These are phyloP conservation scores for Orchestia grillus DNA, from an alignment of 1,140 invertebrate species.

Conservation along the genomic window DNA sequence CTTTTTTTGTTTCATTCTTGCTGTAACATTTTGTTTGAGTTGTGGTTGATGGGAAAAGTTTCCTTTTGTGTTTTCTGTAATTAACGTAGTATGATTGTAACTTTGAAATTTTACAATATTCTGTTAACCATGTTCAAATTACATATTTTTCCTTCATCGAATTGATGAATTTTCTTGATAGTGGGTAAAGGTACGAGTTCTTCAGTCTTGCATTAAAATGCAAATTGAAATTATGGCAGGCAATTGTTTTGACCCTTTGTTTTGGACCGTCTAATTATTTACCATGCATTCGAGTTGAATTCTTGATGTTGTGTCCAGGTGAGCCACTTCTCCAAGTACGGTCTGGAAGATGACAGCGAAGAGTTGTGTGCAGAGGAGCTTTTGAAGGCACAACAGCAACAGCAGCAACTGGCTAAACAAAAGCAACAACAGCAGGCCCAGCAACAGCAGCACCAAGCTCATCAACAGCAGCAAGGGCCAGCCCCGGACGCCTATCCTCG, in stretches of 20 bases:
- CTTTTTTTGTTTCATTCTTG: background rate
- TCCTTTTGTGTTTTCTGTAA: background rate
- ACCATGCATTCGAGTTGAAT: background rate
- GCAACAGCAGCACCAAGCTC: constrained; percentile 24
- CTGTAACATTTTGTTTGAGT: background rate
- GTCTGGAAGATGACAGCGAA: constrained; percentile 90
- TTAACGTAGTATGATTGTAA: background rate
- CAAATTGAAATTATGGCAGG: background rate
- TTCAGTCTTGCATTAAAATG: background rate
- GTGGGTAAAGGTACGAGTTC: background rate
- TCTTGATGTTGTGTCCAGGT: constrained; percentile 75
- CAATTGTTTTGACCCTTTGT: background rate
- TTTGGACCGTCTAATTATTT: background rate
- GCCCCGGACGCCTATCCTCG: constrained; percentile 44
- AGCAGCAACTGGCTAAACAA: constrained; percentile 17
- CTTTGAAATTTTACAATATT: background rate
- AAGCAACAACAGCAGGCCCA: background rate
- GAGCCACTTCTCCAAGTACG: constrained; percentile 97
- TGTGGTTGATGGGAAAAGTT: too few relatives aligned
- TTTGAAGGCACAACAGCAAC: constrained; percentile 20
- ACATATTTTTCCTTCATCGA: background rate
- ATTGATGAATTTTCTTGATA: background rate
- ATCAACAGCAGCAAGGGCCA: background rate
- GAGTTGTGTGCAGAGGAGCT: constrained; percentile 72
- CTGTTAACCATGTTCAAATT: background rate